phyloP scores from a whole-genome alignment of 2,113 vertebrate genomes.

The Chlorodrepanis virens region DNA sequence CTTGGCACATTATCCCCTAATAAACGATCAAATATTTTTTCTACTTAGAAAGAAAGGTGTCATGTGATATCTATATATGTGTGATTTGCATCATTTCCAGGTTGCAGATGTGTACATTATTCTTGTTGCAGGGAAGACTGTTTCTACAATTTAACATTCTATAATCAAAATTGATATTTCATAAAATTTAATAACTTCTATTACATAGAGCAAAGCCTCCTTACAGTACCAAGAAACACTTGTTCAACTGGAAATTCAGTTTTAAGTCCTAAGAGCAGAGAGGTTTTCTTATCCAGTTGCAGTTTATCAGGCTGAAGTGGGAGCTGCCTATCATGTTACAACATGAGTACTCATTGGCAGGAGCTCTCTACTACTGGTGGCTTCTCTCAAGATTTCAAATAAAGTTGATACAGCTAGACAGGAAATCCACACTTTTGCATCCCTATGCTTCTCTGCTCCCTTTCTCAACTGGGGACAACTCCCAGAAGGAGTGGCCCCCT shows the following conservation, averaged over 20 bases:
- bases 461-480: neutral
- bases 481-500: neutral
- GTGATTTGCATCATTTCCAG: neutral
- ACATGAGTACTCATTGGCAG: neutral
- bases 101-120: neutral
- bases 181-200: neutral
- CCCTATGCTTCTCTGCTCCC: neutral
- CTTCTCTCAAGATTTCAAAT: neutral
- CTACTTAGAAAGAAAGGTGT: neutral
- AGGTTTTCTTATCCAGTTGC: neutral
- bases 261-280: neutral
- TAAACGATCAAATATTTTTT: neutral
- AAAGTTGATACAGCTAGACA: neutral
- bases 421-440: neutral
- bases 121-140: neutral
- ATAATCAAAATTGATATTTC: neutral
- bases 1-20: neutral
- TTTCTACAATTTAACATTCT: neutral
- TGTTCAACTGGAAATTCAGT: neutral
- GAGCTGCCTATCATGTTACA: neutral
- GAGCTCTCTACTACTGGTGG: neutral
- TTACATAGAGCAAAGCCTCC: neutral
- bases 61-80: neutral
- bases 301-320: neutral
- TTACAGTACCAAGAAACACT: neutral